These are phyloP conservation scores for Tiliacea citrago DNA, from an alignment of 2,888 invertebrate species.

Conservation along the genomic window DNA sequence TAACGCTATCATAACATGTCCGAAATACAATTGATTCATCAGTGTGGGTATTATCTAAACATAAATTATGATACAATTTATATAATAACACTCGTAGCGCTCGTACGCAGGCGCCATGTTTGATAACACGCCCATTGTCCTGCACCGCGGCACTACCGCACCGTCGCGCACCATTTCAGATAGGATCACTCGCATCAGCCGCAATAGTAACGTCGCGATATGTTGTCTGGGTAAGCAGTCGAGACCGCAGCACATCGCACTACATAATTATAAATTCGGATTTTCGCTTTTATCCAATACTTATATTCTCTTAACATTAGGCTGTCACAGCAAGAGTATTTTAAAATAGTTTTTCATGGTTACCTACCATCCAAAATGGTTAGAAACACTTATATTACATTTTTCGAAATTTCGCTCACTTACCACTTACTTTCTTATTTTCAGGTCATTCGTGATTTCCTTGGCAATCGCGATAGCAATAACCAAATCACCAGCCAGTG, in stretches of 20 bases:
- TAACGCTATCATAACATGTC: conserved; percentile 55
- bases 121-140: conserved; percentile 64
- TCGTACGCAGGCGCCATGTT: conserved; percentile 51
- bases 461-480: conserved; percentile 75
- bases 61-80: conserved; percentile 55
- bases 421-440: conserved; percentile 67
- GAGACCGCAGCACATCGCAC: neutral
- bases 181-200: conserved; percentile 28
- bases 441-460: conserved; percentile 81
- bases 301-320: neutral
- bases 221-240: conserved; percentile 48
- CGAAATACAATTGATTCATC: conserved; percentile 62
- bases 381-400: neutral
- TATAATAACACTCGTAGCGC: conserved; percentile 53
- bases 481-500: conserved; percentile 72
- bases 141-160: neutral
- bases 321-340: neutral
- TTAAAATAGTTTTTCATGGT: neutral
- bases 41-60: conserved; percentile 63
- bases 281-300: neutral
- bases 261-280: neutral
- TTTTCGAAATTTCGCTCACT: neutral
- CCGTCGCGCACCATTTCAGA: conserved; percentile 21
- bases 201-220: conserved; percentile 40
- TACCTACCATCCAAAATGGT: neutral